Evolutionary conservation across 2,797 vertebrate species (phyloP), one percentile per base, ranked within the genome.

Genomic region (Luscinia luscinia): DNA sequence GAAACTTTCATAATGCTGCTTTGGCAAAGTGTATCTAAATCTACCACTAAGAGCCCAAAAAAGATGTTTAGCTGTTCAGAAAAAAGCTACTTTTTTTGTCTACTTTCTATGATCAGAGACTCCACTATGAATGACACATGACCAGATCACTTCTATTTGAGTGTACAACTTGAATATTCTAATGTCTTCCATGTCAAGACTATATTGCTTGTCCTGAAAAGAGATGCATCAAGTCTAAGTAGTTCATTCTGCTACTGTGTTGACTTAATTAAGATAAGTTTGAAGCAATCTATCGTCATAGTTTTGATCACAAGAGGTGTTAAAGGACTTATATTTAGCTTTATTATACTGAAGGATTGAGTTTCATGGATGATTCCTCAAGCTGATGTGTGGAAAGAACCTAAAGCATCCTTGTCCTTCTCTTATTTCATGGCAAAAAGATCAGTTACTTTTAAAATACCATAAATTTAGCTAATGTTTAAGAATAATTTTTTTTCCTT

Each of bases 241-340:
- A 68, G n/a, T 85, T 73, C 1, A 12, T 94, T 90, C 81, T 92
- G 48, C 21, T 87, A 22, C 74, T 87, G 38, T 87, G 59, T 90
- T 76, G 72, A 77, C 52, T 79, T 92, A 73, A 68, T 78, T 72
- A 52, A 74, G 49, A 11, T 72, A 74, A 62, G 77, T 90, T 79
- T 95, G 64, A 87, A 89, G 34, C 69, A 75, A 22, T 59, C 49
- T 95, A 40, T 82, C 30, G 73, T 93, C 41, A 34, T 83, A 62
- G 62, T 90, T 93, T 84, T 79, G 34, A 80, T 90, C 40, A 82
- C 75, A 79, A 83, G 78, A 77, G 30, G 22, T 77, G 64, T 92
- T 92, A 87, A 73, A 77, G 30, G 28, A 77, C 27, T 82, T 93
- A 36, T 36, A 68, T 90, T 94, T 87, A 73, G 59, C 41, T 89